Evolutionary conservation across 2,113 vertebrate genomes (phyloP).

Genomic region (Elanus axillaris): DNA sequence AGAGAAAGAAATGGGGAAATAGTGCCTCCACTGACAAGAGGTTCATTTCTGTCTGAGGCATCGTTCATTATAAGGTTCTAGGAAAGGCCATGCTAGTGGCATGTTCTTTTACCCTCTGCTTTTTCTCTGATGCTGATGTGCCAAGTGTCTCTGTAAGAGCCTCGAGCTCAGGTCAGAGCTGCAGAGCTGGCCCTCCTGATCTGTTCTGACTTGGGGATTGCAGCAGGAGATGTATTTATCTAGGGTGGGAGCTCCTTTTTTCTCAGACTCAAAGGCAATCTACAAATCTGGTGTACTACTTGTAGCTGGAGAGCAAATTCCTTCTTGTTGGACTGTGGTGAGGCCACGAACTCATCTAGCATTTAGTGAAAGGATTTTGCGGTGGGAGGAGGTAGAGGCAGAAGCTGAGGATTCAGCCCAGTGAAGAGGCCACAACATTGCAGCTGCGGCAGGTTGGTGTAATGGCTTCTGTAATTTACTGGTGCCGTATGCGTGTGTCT

Average conservation of each 20-base stretch:
- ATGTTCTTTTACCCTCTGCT: neutral
- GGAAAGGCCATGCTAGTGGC: neutral
- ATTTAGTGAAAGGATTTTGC: neutral
- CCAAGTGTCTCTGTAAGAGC: neutral
- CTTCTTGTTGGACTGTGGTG: neutral
- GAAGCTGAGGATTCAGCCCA: constrained; percentile 21
- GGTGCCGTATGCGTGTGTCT: constrained; percentile 1
- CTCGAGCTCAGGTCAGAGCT: neutral
- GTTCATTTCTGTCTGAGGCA: neutral
- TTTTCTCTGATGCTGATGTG: neutral
- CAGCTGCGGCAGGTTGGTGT: constrained; percentile 1
- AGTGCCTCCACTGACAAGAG: neutral
- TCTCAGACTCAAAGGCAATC: neutral
- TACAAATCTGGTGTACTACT: neutral
- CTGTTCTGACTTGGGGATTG: neutral
- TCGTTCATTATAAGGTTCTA: neutral
- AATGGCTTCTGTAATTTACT: constrained; percentile 46
- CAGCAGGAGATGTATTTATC: neutral
- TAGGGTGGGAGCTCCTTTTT: neutral
- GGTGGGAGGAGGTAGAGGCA: neutral
- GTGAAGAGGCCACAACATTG: constrained; percentile 29
- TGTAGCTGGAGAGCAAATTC: neutral
- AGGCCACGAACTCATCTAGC: neutral
- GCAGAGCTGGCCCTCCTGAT: neutral
- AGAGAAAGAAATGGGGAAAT: neutral